Evolutionary conservation across 2,888 invertebrate species (phyloP).

Genomic region (Phengaris alcon): DNA sequence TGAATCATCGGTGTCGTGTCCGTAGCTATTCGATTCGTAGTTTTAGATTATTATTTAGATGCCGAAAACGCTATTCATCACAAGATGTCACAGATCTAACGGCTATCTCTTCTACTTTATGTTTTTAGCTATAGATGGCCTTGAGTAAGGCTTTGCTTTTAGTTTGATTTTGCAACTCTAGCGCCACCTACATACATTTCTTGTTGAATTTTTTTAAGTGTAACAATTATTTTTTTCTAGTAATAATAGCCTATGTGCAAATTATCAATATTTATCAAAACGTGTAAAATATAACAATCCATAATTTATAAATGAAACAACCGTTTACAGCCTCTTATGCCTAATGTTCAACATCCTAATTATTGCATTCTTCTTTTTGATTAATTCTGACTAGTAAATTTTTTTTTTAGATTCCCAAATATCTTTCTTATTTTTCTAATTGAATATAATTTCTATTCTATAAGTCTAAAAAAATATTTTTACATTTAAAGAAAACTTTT

Average conservation of each 20-base stretch:
- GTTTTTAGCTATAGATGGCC: neutral
- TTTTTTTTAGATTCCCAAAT: constrained; percentile 24
- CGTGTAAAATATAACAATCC: constrained; percentile 18
- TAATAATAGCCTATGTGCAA: neutral
- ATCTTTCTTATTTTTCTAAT: neutral
- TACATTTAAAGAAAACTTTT: constrained; percentile 13
- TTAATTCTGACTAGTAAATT: constrained; percentile 22
- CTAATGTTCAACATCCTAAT: constrained; percentile 17
- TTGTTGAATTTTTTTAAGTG: neutral
- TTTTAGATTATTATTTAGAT: no score
- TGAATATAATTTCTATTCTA: constrained; percentile 5
- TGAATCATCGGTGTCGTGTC: no score
- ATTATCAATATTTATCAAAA: neutral
- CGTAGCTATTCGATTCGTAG: no score
- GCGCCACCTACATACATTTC: neutral
- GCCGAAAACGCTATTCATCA: neutral
- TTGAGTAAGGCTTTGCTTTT: no score
- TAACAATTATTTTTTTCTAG: neutral
- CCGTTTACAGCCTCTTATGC: constrained; percentile 29
- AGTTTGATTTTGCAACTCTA: neutral
- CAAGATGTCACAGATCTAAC: neutral
- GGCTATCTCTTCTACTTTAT: neutral
- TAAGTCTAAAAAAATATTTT: constrained; percentile 6
- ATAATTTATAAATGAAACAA: constrained; percentile 22
- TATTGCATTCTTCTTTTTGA: constrained; percentile 7